Base-by-base conservation (phyloP, 2,797 vertebrate species). In the Cyprinella venusta region DNA sequence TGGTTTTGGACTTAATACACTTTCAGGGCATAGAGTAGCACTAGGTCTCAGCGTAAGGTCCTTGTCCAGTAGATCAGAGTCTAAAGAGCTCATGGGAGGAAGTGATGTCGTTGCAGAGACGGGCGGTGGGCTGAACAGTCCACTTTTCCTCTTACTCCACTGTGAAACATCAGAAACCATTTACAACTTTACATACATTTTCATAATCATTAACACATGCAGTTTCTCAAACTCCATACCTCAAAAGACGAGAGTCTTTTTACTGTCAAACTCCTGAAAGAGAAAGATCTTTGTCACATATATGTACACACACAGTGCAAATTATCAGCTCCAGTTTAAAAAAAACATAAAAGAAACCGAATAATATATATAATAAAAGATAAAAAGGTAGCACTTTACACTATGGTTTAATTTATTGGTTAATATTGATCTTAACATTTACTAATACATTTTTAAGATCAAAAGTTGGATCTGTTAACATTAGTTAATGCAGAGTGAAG, bases 211-310 rank as follows among this genome's bases (percentile, higher is more conserved):
- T 19, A 6, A 52, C 42, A 8, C 3, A 7, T 30, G 61, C 6
- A 61, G 21, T 15, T 26, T 63, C 33, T 65, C 16, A 36, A 42
- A 71, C 18, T 86, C 10, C 92, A 93, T 87, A 95, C 95, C 75
- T 95, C 94, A 90, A 90, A 85, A 90, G 92, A 93, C 65, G 94
- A 92, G 68, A 72, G 88, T 80, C 92, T 92, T 88, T 40, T 89
- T n/a, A 95, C 93, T 79, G 94, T 95, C 89, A 95, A 92, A 89
- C 94, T 95, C 87, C 95, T 95, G 89, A 86, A 45, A 84, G 3
- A 38, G 42, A 71, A 63, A 30, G 8, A 63, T 63, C 26, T 18
- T 1, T 52, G 33, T 68, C 1, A 75, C 33, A 65, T 26, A 63
- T 3, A 30, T 30, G 8, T 8, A 68, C 6, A 56, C 16, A 5